Evolutionary conservation across 2,888 invertebrate genomes (phyloP).

Genomic region (Eilema sororculum): DNA sequence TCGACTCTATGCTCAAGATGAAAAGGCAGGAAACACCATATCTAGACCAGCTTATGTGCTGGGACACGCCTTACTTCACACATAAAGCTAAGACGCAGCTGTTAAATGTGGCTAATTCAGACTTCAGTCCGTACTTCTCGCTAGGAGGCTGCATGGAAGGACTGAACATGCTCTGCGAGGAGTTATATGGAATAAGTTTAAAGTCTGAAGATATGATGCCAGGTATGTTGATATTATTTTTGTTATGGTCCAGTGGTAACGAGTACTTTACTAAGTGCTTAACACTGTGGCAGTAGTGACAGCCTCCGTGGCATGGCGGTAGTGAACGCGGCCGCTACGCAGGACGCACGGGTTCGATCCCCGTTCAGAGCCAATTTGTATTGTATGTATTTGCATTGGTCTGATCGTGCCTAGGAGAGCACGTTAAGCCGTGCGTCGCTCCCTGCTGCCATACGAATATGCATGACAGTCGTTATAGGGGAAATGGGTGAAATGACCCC

Average conservation of each 20-base stretch:
- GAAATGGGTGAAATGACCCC: too few species aligned
- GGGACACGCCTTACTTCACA: constrained; percentile 96
- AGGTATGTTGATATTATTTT: constrained; percentile 73
- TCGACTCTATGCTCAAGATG: constrained; percentile 91
- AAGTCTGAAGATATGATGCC: constrained; percentile 90
- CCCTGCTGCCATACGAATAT: too few species aligned
- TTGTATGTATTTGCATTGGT: too few species aligned
- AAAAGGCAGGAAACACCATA: constrained; percentile 85
- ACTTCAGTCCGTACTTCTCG: constrained; percentile 95
- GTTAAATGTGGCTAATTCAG: constrained; percentile 90
- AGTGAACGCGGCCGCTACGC: too few species aligned
- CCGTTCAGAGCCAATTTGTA: too few species aligned
- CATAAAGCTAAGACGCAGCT: constrained; percentile 91
- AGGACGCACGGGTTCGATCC: too few species aligned
- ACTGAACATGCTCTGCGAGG: constrained; percentile 94
- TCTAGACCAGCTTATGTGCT: constrained; percentile 85
- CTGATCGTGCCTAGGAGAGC: too few species aligned
- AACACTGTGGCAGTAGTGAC: too few species aligned
- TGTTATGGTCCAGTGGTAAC: not conserved
- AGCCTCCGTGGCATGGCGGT: too few species aligned
- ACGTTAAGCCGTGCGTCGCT: too few species aligned
- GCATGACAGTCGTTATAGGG: too few species aligned
- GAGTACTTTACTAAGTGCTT: too few species aligned
- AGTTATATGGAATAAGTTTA: constrained; percentile 93
- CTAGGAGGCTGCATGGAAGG: constrained; percentile 99